phyloP scores from a whole-genome alignment of 2,888 invertebrate species.

The Agonopterix alstromeriana region DNA sequence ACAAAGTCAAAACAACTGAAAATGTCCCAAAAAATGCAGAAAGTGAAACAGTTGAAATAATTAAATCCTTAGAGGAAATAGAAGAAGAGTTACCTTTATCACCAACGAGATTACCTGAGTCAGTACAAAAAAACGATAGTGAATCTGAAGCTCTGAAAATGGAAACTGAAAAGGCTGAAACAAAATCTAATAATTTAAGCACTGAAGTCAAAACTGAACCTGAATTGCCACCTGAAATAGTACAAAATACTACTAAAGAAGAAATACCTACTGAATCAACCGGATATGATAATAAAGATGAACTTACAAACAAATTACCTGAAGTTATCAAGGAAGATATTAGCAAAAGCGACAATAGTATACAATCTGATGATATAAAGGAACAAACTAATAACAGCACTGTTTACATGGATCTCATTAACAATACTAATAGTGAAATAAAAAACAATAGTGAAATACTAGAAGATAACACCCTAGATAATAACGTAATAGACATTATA shows the following conservation, averaged over 20 bases:
- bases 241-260: slow-evolving; percentile 48
- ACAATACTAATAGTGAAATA: slow-evolving; percentile 39
- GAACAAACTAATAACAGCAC: slow-evolving; percentile 35
- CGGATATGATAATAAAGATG: slow-evolving; percentile 2
- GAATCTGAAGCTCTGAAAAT: slow-evolving; percentile 2
- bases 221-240: slow-evolving; percentile 49
- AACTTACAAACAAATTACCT: background rate
- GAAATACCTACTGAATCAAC: slow-evolving; percentile 9
- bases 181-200: slow-evolving; percentile 3
- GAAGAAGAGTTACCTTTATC: background rate
- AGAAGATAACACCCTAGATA: slow-evolving; percentile 27
- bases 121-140: slow-evolving; percentile 36
- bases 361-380: background rate
- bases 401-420: slow-evolving; percentile 59
- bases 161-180: slow-evolving; percentile 15
- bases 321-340: slow-evolving; percentile 1
- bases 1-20: background rate
- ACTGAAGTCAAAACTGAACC: slow-evolving; percentile 16
- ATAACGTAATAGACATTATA: slow-evolving; percentile 27
- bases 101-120: slow-evolving; percentile 30
- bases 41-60: no score
- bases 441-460: slow-evolving; percentile 32
- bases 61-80: no score
- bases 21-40: no score
- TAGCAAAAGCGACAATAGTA: background rate